Conservation (phyloP, 2,888 invertebrate species). For the Auanema sp. region DNA sequence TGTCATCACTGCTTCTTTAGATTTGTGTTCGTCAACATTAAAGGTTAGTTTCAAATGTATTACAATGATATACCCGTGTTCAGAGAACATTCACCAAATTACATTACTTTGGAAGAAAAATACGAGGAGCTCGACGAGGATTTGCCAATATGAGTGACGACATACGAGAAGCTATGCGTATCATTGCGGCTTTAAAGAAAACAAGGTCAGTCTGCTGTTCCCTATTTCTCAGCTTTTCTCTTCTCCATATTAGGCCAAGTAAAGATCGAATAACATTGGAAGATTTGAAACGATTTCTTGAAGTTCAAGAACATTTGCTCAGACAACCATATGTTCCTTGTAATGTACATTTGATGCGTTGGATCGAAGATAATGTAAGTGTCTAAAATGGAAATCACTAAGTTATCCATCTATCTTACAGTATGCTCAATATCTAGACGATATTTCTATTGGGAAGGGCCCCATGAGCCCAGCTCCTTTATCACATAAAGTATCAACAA, state of each 20-base stretch:
- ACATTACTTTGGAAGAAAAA: constrained; percentile 62
- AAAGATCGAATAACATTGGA: constrained; percentile 64
- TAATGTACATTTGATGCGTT: constrained; percentile 63
- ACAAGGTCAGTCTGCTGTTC: constrained; percentile 42
- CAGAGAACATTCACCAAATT: constrained; percentile 62
- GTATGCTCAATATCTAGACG: constrained; percentile 58
- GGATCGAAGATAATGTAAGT: constrained; percentile 62
- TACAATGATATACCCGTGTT: constrained; percentile 2
- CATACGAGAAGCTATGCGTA: constrained; percentile 63
- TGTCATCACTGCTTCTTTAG: constrained; percentile 64
- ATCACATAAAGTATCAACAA: constrained; percentile 49
- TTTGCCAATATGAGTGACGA: constrained; percentile 64
- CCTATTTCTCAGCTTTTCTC: constrained; percentile 7
- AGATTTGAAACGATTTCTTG: constrained; percentile 63
- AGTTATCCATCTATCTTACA: constrained; percentile 30
- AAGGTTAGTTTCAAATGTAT: constrained; percentile 29
- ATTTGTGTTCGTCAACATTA: constrained; percentile 63
- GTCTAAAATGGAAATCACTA: constrained; percentile 2
- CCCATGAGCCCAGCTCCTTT: constrained; percentile 45
- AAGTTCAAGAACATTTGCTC: constrained; percentile 61
- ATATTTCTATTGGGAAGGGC: constrained; percentile 41
- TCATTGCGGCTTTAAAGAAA: constrained; percentile 63
- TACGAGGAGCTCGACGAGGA: constrained; percentile 57
- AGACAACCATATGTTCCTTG: constrained; percentile 63
- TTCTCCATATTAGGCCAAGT: constrained; percentile 43